These are phyloP conservation scores for Sitta carolinensis DNA, from an alignment of 2,797 vertebrate genomes.

Conservation along the genomic window DNA sequence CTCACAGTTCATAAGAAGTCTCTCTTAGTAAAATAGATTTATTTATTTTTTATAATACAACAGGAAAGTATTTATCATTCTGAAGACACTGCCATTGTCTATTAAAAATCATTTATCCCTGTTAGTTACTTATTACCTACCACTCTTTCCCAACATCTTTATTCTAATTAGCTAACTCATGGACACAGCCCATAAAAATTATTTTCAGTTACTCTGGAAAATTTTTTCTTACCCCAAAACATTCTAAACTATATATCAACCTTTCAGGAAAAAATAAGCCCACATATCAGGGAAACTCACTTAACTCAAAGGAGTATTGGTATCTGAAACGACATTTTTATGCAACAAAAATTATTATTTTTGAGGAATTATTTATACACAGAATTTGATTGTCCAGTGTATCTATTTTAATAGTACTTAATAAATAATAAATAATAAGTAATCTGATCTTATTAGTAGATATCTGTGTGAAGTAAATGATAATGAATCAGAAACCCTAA, in stretches of 20 bases:
- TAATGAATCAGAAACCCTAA: constrained; percentile 46
- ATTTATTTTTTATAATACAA: constrained; percentile 22
- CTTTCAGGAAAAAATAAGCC: background rate
- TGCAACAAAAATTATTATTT: background rate
- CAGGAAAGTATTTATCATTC: constrained; percentile 22
- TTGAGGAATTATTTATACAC: background rate
- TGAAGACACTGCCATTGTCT: background rate
- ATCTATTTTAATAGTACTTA: constrained; percentile 10
- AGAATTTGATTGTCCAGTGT: background rate
- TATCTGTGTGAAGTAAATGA: constrained; percentile 51
- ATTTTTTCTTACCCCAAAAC: background rate
- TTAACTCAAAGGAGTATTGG: background rate
- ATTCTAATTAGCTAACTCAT: background rate
- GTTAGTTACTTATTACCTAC: background rate
- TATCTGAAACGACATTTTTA: background rate
- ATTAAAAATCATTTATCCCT: constrained; percentile 33
- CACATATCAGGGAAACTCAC: background rate
- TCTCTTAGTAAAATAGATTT: constrained; percentile 30
- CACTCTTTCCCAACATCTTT: background rate
- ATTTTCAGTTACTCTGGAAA: background rate
- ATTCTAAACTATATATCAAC: background rate
- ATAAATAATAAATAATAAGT: constrained; percentile 30
- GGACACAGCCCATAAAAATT: background rate
- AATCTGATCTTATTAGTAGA: background rate
- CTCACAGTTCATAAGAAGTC: background rate